Evolutionary conservation across 2,113 vertebrate species (phyloP).

Genomic region (Isurus oxyrinchus): DNA sequence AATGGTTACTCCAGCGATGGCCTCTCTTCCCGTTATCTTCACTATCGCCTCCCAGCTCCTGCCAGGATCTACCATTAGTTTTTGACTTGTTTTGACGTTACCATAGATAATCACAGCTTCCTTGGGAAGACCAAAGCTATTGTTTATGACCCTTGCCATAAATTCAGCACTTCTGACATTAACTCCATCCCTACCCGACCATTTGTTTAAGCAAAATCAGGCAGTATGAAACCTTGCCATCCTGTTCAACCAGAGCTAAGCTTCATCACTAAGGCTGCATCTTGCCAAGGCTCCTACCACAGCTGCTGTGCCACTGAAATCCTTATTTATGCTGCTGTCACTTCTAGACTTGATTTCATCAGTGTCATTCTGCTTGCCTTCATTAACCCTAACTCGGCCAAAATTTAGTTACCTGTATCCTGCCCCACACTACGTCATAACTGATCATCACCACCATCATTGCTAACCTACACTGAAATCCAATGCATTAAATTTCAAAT

Average conservation of each 20-base stretch:
- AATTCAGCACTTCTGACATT: neutral
- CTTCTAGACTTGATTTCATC: neutral
- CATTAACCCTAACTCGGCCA: neutral
- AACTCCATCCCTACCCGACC: neutral
- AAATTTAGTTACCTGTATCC: neutral
- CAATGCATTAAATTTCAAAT: neutral
- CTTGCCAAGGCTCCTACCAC: neutral
- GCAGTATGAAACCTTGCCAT: neutral
- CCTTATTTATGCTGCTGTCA: neutral
- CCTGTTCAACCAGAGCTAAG: neutral
- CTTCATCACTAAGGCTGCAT: neutral
- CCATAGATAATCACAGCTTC: neutral
- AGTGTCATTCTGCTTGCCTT: neutral
- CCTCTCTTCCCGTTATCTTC: neutral
- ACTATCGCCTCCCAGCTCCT: neutral
- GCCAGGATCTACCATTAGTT: neutral
- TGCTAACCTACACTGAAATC: neutral
- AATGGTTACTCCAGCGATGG: neutral
- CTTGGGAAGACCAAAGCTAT: neutral
- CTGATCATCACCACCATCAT: neutral
- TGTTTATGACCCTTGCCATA: neutral
- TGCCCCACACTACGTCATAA: neutral
- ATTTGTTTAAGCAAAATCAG: neutral
- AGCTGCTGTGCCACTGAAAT: neutral
- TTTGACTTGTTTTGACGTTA: neutral